phyloP scores from a whole-genome alignment of 2,797 vertebrate species.

The Poecilia wingei region DNA sequence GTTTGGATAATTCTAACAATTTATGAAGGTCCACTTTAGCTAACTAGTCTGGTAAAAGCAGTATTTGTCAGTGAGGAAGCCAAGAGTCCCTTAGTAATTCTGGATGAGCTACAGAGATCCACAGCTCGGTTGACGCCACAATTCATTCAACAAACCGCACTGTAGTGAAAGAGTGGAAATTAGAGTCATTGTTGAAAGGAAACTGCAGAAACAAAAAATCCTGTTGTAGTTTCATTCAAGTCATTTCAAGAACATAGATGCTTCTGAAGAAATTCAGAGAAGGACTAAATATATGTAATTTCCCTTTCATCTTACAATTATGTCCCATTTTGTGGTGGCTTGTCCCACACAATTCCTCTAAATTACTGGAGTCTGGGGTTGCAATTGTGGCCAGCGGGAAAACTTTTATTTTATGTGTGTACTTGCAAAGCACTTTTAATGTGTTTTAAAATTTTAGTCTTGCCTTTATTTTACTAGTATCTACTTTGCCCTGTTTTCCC shows the following conservation, averaged over 20 bases:
- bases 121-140: background rate
- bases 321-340: background rate
- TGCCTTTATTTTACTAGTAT: background rate
- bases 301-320: background rate
- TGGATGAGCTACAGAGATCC: background rate
- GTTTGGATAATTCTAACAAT: background rate
- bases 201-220: background rate
- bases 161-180: background rate
- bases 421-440: background rate
- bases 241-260: background rate
- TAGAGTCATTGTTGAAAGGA: background rate
- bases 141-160: background rate
- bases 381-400: background rate
- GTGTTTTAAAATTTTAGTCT: background rate
- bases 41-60: background rate
- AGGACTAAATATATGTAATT: background rate
- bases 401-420: background rate
- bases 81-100: background rate
- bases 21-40: background rate
- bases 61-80: background rate
- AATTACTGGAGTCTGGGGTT: background rate
- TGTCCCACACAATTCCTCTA: background rate
- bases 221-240: background rate
- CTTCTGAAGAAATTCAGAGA: background rate
- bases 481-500: background rate